Evolutionary conservation across 2,113 vertebrate genomes (phyloP).

Genomic region (Rhinoptilus africanus): DNA sequence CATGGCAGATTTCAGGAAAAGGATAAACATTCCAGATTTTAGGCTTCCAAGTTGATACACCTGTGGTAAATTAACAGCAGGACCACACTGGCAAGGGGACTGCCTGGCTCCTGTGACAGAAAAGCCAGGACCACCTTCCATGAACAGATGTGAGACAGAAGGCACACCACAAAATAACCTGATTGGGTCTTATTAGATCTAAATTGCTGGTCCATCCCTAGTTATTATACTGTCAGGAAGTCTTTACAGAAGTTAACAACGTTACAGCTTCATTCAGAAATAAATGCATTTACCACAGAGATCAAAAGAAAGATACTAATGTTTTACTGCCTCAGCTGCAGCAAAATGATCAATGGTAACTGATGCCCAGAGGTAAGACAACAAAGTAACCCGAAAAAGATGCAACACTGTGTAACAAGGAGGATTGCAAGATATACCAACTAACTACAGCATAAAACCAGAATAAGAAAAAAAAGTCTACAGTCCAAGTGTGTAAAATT

Average conservation of each 20-base stretch:
- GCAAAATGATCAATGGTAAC: background rate
- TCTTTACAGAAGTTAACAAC: background rate
- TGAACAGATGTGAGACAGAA: background rate
- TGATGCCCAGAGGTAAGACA: background rate
- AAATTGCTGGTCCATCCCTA: background rate
- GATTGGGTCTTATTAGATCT: background rate
- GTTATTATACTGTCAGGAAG: background rate
- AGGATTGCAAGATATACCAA: background rate
- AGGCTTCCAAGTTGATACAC: background rate
- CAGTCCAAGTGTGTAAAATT: background rate
- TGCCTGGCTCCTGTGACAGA: background rate
- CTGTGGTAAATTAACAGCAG: background rate
- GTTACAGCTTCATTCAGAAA: background rate
- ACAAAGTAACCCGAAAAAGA: background rate
- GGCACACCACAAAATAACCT: background rate
- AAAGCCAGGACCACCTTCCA: background rate
- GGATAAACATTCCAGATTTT: background rate
- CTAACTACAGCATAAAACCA: background rate
- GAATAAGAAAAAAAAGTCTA: background rate
- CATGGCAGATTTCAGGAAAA: background rate
- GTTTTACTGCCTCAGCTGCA: background rate
- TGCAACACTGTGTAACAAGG: background rate
- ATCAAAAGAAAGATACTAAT: background rate
- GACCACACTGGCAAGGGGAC: background rate
- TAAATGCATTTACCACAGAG: background rate